Base-by-base conservation (phyloP, 2,888 invertebrate species). In the Parnassius apollo region DNA sequence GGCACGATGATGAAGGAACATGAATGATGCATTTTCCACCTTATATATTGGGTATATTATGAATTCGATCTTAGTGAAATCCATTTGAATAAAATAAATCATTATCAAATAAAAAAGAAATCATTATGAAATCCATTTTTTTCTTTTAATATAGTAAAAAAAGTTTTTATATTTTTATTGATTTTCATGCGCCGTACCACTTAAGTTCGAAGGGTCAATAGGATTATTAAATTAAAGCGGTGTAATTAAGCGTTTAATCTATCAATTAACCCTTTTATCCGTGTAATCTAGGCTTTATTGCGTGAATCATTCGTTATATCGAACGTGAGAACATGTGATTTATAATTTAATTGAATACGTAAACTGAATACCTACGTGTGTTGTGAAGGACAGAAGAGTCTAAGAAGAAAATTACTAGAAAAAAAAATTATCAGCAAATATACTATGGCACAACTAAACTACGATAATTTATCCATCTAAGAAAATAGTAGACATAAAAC, bases 201-300 rank as follows among this genome's bases (percentile, higher is more conserved):
- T 45, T 55, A 44, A 22, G 25, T 48, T 18, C 18, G 1, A 51
- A 50, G 56, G 61, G 57, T 61, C 51, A 57, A 57, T 51, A 46
- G 57, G 11, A 57, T 52, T 10, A 57, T 61, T 61, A 56, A 51
- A 61, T 57, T 46, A 46, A 35, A 57, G 22, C 46, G 56, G 44
- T 42, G 42, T 25, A 62, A 62, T 62, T 62, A 62, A 54, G 46
- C 53, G 42, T 48, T 57, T 35, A 58, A 62, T 61, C 51, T 44
- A 42, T 58, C 57, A 58, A 62, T 62, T 62, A 48, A 62, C 62
- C 62, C 54, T 49, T 44, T 62, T 58, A 54, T 62, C 49, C 58
- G 2, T 42, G 57, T 48, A n/a, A 57, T 3, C 2, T 18, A 11
- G 42, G 51, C 3, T 9, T 18, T 4, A 4, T 4, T 54, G 46